Conservation (phyloP, 2,797 vertebrate genomes). For the Micromesistius poutassou region DNA sequence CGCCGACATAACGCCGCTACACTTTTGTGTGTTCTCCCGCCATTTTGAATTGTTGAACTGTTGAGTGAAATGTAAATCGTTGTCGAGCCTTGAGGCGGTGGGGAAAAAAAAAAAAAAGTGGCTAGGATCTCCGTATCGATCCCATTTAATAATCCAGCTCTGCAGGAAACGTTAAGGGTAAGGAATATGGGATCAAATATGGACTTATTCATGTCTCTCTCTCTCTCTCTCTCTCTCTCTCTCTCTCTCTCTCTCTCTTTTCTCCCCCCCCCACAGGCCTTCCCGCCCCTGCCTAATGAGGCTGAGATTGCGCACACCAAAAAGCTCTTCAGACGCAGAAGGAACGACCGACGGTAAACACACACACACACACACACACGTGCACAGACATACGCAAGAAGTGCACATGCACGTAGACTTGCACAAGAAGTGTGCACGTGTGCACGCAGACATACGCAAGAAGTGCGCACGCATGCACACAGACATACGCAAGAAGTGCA, state of each 20-base stretch:
- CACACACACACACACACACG: conserved; percentile 19
- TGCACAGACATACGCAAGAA: background rate
- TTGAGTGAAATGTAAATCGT: background rate
- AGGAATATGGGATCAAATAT: background rate
- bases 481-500: conserved; percentile 3
- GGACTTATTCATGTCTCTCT: background rate
- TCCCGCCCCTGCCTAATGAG: conserved; percentile 88
- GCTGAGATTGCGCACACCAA: conserved; percentile 96
- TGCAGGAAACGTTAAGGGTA: background rate
- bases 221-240: conserved; percentile 32
- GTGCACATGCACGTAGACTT: background rate
- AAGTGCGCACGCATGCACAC: background rate
- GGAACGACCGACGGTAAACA: conserved; percentile 88
- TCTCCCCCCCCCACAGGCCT: conserved; percentile 86
- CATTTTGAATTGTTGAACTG: background rate
- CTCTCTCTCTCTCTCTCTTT: conserved; percentile 29
- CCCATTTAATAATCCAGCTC: background rate
- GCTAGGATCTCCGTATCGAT: background rate
- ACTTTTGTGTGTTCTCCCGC: no score
- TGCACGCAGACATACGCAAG: conserved; percentile 8
- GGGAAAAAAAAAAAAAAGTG: no score
- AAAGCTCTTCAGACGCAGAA: conserved; percentile 91
- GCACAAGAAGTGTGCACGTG: background rate
- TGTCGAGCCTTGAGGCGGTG: background rate
- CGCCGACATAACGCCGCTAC: no score